Percentiles rank a stretch among this genome's conserved stretches.
phyloP scores from a whole-genome alignment of 2,797 vertebrate species.

The Antennarius maculatus region DNA sequence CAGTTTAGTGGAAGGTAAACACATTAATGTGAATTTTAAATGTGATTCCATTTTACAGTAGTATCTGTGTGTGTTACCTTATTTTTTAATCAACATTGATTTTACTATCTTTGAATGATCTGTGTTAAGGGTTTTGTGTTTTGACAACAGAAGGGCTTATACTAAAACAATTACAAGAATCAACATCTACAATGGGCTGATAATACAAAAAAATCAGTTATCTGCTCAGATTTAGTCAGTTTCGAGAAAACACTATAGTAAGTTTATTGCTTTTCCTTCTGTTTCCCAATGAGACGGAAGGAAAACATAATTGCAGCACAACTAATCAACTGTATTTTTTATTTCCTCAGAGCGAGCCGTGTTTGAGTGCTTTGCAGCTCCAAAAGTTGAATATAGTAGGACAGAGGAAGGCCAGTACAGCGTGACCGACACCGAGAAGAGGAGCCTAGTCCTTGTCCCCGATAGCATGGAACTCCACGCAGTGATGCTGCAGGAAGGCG shows the following conservation, averaged over 20 bases:
- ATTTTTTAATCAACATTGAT: neutral
- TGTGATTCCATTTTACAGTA: neutral
- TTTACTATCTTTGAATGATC: neutral
- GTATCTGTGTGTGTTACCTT: neutral
- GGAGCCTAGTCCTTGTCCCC: constrained; percentile 37
- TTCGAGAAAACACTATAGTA: neutral
- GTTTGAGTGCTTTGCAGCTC: rapidly evolving
- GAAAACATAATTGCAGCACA: neutral
- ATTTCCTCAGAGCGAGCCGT: constrained; percentile 47
- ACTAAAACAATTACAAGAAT: neutral
- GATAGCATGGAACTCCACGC: constrained; percentile 71
- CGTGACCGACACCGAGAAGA: constrained; percentile 63
- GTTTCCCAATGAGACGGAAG: neutral
- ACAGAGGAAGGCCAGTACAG: constrained; percentile 21
- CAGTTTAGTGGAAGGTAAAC: constrained; percentile 65
- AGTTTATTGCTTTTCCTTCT: neutral
- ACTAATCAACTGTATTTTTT: neutral
- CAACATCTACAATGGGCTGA: neutral
- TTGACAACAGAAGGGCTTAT: no score
- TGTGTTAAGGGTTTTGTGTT: neutral
- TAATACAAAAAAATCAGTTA: neutral
- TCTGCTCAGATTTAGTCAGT: no score
- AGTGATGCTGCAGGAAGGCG: constrained; percentile 69
- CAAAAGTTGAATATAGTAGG: constrained; percentile 11
- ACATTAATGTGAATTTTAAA: neutral